Base-by-base conservation (phyloP, 2,888 invertebrate species). In the Creontiades dilutus region DNA sequence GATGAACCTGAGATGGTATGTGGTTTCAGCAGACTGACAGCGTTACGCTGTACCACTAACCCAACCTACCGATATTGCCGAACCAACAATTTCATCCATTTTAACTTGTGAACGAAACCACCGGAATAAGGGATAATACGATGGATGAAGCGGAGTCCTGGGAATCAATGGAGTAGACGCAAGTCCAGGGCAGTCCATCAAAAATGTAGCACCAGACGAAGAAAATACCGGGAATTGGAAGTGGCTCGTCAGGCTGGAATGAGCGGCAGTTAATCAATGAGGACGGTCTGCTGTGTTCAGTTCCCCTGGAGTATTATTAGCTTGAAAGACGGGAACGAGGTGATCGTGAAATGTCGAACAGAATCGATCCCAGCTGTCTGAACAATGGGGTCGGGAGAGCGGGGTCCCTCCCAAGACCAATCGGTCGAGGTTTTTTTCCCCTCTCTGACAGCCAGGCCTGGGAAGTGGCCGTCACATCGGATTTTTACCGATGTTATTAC, bases 311-410 rank as follows among this genome's bases (percentile, higher is more conserved):
- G 68, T 78, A 78, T 78, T 78, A 78, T 78, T 78, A 78, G 78
- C 46, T 46, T 46, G 78, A 46, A 47, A 78, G 78, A 78, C 37
- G 78, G 47, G 46, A 19, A 46, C 47, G 78, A 47, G 46, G 47
- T 78, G 78, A 78, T 78, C 78, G 78, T 78, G 78, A 78, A 78
- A 78, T 78, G 78, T 78, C 78, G 78, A 46, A 78, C 46, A 23
- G 47, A 78, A 78, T 78, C 78, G 78, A 78, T 78, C 37, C 16
- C 78, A 78, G 37, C 68, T 11, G 68, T 23, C 68, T 68, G 68
- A 68, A 68, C 68, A 68, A 68, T 68, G 68, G 68, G 23, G 16
- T 52, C 52, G 52, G 19, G 23, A 19, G 23, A 23, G 57, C 23
- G 68, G 68, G 68, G 68, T 68, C 27, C 68, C 13, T 68, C 68